Percentiles rank a stretch among this genome's conserved stretches.
phyloP scores from a whole-genome alignment of 2,797 vertebrate species.

The Eidolon dupreanum region DNA sequence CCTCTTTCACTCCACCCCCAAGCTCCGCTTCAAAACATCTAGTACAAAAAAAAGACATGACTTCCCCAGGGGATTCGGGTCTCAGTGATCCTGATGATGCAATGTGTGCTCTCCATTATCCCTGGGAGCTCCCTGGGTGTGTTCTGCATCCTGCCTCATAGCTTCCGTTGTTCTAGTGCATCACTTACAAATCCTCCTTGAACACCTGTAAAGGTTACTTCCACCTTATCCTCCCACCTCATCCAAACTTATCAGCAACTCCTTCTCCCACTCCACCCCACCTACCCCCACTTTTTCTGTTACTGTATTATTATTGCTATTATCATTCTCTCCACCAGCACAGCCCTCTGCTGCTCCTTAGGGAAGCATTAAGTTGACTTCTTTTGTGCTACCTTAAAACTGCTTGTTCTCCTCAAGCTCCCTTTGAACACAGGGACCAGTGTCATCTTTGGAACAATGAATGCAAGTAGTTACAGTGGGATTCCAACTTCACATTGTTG shows the following conservation, averaged over 20 bases:
- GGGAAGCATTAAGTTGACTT: constrained; percentile 63
- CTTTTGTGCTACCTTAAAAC: constrained; percentile 58
- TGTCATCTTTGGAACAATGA: constrained; percentile 60
- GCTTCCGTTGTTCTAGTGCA: background rate
- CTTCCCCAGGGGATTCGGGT: constrained; percentile 43
- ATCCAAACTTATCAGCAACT: background rate
- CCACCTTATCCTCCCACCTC: constrained; percentile 13
- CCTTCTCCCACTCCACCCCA: background rate
- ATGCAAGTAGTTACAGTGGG: background rate
- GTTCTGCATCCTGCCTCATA: background rate
- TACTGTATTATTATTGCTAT: constrained; percentile 41
- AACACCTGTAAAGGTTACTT: constrained; percentile 33
- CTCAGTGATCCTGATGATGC: constrained; percentile 35
- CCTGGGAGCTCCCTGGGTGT: background rate
- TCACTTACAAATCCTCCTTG: background rate
- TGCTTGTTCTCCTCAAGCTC: constrained; percentile 37
- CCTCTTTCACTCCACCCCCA: constrained; percentile 71
- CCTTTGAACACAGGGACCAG: constrained; percentile 27
- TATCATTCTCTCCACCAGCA: background rate
- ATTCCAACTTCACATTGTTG: constrained; percentile 39
- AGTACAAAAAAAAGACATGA: constrained; percentile 61
- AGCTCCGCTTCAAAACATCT: constrained; percentile 79
- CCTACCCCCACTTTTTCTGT: background rate
- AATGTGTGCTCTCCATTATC: background rate
- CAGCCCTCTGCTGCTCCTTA: constrained; percentile 28